Evolutionary conservation across 2,888 invertebrate species (phyloP).

Genomic region (Enoplolaimus lenunculus): DNA sequence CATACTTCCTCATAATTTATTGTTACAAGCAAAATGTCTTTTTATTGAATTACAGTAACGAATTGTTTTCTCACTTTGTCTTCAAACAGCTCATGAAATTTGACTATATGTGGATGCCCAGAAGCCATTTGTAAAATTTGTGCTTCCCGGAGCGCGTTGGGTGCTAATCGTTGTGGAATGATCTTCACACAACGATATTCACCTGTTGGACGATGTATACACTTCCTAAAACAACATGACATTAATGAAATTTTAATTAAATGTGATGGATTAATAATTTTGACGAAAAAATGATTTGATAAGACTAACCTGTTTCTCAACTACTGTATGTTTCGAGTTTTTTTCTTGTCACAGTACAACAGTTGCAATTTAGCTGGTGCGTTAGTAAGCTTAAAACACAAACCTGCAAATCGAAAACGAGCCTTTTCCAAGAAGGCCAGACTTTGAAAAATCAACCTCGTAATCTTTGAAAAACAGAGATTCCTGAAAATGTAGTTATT

Average conservation of each 20-base stretch:
- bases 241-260: too few species aligned
- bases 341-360: too few species aligned
- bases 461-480: conserved; percentile 74
- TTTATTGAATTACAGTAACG: too few species aligned
- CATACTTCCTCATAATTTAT: too few species aligned
- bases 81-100: conserved; percentile 63
- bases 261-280: too few species aligned
- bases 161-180: conserved; percentile 49
- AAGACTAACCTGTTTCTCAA: too few species aligned
- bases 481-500: conserved; percentile 52
- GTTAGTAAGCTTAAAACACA: too few species aligned
- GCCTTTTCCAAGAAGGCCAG: conserved; percentile 66
- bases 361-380: too few species aligned
- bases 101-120: conserved; percentile 72
- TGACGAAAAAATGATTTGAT: too few species aligned
- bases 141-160: conserved; percentile 59
- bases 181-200: conserved; percentile 77
- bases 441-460: conserved; percentile 54
- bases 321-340: too few species aligned
- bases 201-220: conserved; percentile 57
- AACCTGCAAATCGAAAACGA: conserved; percentile 66
- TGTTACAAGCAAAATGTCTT: too few species aligned
- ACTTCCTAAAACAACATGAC: conserved; percentile 49
- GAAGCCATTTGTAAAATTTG: conserved; percentile 65
- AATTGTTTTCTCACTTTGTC: conserved; percentile 54